Evolutionary conservation across 2,797 vertebrate genomes (phyloP).

Genomic region (Poeciliopsis presidionis): DNA sequence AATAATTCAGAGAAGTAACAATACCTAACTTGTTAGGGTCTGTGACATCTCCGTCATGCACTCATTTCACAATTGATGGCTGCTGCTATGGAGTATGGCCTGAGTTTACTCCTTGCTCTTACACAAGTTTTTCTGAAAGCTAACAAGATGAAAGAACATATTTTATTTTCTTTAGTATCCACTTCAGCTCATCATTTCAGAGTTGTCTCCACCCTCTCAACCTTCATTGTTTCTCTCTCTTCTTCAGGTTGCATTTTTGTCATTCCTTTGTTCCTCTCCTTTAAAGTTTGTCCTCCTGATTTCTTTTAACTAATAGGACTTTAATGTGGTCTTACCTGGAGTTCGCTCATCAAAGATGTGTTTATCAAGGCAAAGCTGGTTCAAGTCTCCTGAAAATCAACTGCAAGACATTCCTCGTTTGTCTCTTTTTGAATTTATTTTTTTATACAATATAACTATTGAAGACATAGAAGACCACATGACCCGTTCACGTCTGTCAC

Average conservation of each 20-base stretch:
- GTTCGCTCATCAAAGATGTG: conserved; percentile 57
- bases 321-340: conserved; percentile 51
- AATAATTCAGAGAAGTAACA: neutral
- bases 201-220: conserved; percentile 51
- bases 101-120: conserved; percentile 36
- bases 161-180: conserved; percentile 16
- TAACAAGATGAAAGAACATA: conserved; percentile 68
- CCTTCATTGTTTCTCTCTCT: conserved; percentile 48
- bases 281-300: neutral
- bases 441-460: neutral
- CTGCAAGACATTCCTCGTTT: neutral
- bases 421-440: neutral
- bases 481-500: neutral
- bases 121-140: conserved; percentile 52
- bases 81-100: conserved; percentile 30
- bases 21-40: too few relatives aligned
- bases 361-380: conserved; percentile 46
- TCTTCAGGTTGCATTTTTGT: conserved; percentile 60
- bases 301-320: conserved; percentile 53
- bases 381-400: conserved; percentile 32
- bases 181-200: conserved; percentile 51
- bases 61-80: conserved; percentile 26
- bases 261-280: conserved; percentile 15
- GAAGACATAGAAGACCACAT: neutral
- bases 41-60: conserved; percentile 1